Evolutionary conservation across 2,113 vertebrate genomes (phyloP).

Genomic region (Silurus glanis): DNA sequence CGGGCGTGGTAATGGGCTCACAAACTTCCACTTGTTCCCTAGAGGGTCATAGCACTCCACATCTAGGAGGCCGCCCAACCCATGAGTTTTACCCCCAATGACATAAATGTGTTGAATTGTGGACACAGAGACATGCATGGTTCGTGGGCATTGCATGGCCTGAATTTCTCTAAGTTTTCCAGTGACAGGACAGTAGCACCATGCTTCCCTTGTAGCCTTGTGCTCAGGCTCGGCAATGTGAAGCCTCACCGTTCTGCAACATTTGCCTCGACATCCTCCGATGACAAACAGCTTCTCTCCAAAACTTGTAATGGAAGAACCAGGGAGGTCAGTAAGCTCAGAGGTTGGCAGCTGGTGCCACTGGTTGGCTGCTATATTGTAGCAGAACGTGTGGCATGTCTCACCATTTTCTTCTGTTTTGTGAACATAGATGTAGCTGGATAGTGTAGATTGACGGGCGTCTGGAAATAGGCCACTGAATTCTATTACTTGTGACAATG

Average conservation of each 20-base stretch:
- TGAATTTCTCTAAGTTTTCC: conserved; percentile 79
- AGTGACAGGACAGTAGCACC: conserved; percentile 90
- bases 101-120: conserved; percentile 86
- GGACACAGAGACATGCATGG: conserved; percentile 88
- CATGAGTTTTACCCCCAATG: conserved; percentile 88
- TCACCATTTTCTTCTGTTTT: conserved; percentile 90
- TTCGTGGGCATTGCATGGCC: conserved; percentile 86
- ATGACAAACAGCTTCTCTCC: conserved; percentile 94
- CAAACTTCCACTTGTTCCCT: conserved; percentile 80
- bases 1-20: conserved; percentile 84
- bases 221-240: conserved; percentile 88
- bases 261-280: conserved; percentile 88
- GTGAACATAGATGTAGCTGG: conserved; percentile 94
- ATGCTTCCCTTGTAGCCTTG: conserved; percentile 88
- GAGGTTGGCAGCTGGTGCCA: conserved; percentile 83
- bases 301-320: conserved; percentile 86
- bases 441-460: conserved; percentile 86
- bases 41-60: conserved; percentile 91
- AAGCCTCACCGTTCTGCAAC: conserved; percentile 84
- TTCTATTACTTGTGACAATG: conserved; percentile 72
- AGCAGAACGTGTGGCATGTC: conserved; percentile 86
- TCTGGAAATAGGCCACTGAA: conserved; percentile 83
- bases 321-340: conserved; percentile 81
- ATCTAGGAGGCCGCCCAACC: conserved; percentile 82
- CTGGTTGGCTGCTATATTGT: conserved; percentile 83